These are phyloP conservation scores for Micromussa lordhowensis DNA, from an alignment of 92 coral and sea anemone genomes.

Conservation along the genomic window DNA sequence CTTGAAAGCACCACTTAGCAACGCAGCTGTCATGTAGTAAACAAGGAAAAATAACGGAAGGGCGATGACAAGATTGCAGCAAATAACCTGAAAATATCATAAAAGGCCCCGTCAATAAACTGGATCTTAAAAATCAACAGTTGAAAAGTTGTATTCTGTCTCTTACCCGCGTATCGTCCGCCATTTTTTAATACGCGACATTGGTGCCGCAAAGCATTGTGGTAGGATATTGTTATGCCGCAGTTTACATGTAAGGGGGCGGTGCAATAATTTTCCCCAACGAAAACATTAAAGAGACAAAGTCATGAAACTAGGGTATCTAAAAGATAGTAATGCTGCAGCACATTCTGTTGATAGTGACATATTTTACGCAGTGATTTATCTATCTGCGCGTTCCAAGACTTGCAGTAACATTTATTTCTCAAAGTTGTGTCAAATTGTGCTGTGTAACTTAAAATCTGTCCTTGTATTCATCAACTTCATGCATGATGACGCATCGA, in stretches of 20 bases:
- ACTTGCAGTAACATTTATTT: too few species aligned
- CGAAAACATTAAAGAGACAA: background rate
- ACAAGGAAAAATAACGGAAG: conserved; percentile 80
- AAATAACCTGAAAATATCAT: conserved; percentile 66
- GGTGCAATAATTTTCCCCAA: background rate
- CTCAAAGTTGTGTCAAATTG: too few species aligned
- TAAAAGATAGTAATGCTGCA: too few species aligned
- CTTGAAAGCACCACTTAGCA: conserved; percentile 90
- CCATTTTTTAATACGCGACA: conserved; percentile 48
- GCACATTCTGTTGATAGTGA: too few species aligned
- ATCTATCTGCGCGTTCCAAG: too few species aligned
- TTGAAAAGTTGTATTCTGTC: background rate
- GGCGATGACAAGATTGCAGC: conserved; percentile 72
- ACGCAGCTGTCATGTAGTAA: conserved; percentile 86
- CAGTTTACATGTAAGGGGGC: background rate
- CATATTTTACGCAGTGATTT: too few species aligned
- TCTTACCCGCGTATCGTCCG: conserved; percentile 43
- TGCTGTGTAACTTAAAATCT: too few species aligned
- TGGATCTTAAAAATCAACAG: background rate
- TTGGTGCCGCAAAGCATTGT: background rate
- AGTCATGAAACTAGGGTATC: too few species aligned
- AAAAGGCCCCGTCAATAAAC: background rate
- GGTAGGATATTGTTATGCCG: background rate
- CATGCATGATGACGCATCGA: too few species aligned
- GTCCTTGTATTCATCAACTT: too few species aligned